Percentiles rank a stretch among this genome's conserved stretches.
Evolutionary conservation across 2,113 vertebrate species (phyloP).

Genomic region (Jaculus jaculus): DNA sequence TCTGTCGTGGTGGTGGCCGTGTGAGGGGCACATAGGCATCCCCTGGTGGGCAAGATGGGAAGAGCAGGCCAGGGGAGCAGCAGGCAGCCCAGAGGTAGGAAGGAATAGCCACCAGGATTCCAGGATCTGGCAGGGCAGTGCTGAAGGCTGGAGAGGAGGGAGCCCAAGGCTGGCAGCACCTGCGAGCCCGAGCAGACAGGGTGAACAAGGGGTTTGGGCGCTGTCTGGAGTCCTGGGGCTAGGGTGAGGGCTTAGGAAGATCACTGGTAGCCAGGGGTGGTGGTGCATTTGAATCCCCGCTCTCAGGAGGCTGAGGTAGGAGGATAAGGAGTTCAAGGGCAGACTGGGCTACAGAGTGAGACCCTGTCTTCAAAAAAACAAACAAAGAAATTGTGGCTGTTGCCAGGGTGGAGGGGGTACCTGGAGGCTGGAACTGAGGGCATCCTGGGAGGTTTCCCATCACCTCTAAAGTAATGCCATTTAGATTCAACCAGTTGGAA

Average conservation of each 20-base stretch:
- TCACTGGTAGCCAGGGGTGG: not conserved
- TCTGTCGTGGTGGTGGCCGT: not conserved
- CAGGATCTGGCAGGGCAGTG: not conserved
- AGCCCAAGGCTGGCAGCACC: accelerated
- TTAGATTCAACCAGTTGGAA: not conserved
- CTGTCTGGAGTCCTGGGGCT: not conserved
- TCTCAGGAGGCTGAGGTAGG: too few species aligned
- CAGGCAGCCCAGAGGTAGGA: not conserved
- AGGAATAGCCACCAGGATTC: accelerated
- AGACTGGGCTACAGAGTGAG: too few species aligned
- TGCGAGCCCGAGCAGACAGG: not conserved
- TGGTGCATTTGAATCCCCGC: too few species aligned
- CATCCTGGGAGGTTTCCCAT: not conserved
- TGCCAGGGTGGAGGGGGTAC: not conserved
- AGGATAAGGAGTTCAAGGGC: too few species aligned
- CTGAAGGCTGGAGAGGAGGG: not conserved
- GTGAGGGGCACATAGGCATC: not conserved
- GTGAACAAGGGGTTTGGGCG: not conserved
- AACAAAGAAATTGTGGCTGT: not conserved
- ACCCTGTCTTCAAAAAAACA: not conserved
- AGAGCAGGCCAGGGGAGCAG: not conserved
- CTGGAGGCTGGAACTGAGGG: not conserved
- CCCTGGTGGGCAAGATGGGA: not conserved
- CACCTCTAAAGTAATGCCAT: too few species aligned
- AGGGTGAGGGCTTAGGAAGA: not conserved